Evolutionary conservation across 64 coral and sea anemone genomes (phyloP).

Genomic region (Catalaphyllia jardinei): DNA sequence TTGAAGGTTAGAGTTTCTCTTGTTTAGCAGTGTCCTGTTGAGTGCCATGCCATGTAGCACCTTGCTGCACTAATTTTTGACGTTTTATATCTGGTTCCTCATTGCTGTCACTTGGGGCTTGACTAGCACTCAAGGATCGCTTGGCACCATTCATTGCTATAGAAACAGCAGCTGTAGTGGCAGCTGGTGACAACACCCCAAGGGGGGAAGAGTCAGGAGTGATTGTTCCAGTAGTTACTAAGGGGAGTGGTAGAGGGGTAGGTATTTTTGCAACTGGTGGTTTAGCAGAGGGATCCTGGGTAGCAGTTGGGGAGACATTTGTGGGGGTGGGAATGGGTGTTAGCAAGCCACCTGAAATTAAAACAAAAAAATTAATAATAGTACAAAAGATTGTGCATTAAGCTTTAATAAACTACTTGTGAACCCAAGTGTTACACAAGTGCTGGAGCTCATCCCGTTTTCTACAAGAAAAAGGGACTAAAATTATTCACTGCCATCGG

Average conservation of each 20-base stretch:
- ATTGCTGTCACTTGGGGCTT: constrained; percentile 20
- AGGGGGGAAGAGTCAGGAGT: constrained; percentile 96
- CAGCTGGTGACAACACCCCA: constrained; percentile 92
- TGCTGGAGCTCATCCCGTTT: too few species aligned
- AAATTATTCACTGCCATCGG: too few species aligned
- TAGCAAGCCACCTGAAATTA: constrained; percentile 69
- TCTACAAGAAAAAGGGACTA: too few species aligned
- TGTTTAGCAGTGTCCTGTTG: not conserved
- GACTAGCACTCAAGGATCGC: constrained; percentile 49
- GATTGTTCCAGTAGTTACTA: constrained; percentile 71
- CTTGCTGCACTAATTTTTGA: constrained; percentile 41
- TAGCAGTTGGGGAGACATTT: constrained; percentile 66
- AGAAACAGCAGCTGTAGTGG: constrained; percentile 96
- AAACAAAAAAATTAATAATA: not conserved
- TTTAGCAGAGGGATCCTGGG: constrained; percentile 44
- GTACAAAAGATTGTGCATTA: too few species aligned
- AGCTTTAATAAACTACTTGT: too few species aligned
- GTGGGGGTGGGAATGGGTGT: constrained; percentile 96
- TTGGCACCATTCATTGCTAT: constrained; percentile 98
- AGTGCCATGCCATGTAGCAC: not conserved
- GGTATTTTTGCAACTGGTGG: constrained; percentile 40
- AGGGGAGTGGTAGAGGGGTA: constrained; percentile 65
- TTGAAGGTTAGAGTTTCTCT: constrained; percentile 32
- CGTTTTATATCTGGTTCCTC: constrained; percentile 75
- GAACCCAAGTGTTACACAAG: too few species aligned